Percentiles rank a stretch among this genome's conserved stretches.
phyloP scores from a whole-genome alignment of 2,888 invertebrate species.

The Ophion obscuratus region DNA sequence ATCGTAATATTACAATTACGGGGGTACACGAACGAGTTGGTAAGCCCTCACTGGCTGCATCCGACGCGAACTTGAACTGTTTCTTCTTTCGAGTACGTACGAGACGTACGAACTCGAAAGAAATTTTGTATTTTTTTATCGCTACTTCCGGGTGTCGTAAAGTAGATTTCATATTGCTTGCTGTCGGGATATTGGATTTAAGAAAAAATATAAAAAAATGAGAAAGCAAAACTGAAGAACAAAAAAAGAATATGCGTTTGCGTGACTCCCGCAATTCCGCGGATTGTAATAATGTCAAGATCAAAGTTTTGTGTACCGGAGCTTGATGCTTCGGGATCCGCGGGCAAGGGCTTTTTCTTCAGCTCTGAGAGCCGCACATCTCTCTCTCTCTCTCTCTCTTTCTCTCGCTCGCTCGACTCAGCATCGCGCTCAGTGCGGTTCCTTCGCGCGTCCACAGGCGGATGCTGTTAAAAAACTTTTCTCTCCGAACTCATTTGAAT shows the following conservation, averaged over 20 bases:
- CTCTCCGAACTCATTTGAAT: slow-evolving; percentile 79
- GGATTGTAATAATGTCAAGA: slow-evolving; percentile 81
- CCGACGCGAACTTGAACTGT: neutral
- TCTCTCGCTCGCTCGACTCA: neutral
- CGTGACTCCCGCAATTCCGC: slow-evolving; percentile 69
- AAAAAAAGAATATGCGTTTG: slow-evolving; percentile 52
- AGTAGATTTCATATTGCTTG: slow-evolving; percentile 54
- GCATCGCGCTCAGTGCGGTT: slow-evolving; percentile 19
- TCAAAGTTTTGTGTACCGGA: slow-evolving; percentile 78
- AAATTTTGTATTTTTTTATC: slow-evolving; percentile 16
- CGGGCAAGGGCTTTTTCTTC: slow-evolving; percentile 55
- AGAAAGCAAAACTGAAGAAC: neutral
- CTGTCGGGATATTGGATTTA: slow-evolving; percentile 75
- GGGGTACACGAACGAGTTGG: no score
- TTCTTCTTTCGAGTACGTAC: no score
- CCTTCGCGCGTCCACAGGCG: slow-evolving; percentile 58
- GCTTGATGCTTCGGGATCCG: slow-evolving; percentile 33
- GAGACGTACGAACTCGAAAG: neutral
- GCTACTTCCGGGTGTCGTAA: neutral
- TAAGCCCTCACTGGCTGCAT: neutral
- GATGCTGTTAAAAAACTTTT: slow-evolving; percentile 73
- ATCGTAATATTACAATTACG: no score
- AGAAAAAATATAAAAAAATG: slow-evolving; percentile 12
- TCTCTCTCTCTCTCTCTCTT: slow-evolving; percentile 6
- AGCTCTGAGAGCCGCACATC: slow-evolving; percentile 32